phyloP scores from a whole-genome alignment of 2,797 vertebrate genomes.

The Paguma larvata region DNA sequence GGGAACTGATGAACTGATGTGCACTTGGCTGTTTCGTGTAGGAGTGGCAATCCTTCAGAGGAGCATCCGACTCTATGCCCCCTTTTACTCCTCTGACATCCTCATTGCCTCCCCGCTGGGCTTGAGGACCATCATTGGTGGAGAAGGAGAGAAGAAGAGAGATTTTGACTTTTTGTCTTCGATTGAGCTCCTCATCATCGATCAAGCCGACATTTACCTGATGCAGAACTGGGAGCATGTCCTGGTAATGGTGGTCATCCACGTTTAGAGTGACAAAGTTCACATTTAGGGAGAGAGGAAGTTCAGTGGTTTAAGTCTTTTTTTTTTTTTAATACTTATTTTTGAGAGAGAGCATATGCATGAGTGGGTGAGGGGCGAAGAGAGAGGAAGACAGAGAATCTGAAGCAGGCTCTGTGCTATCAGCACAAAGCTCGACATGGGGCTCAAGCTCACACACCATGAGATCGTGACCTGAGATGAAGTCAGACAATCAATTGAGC shows the following conservation, averaged over 20 bases:
- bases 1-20: background rate
- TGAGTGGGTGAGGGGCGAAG: no score
- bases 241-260: conserved; percentile 89
- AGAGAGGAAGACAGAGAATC: no score
- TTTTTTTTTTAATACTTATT: no score
- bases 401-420: no score
- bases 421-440: no score
- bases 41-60: conserved; percentile 95
- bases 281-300: background rate
- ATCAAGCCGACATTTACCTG: conserved; percentile 96
- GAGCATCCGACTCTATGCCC: conserved; percentile 95
- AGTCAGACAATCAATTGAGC: no score
- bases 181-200: conserved; percentile 95
- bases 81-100: conserved; percentile 98
- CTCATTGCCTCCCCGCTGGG: conserved; percentile 97
- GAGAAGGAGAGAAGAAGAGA: conserved; percentile 94
- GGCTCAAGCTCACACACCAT: no score
- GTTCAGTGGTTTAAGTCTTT: background rate
- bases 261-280: background rate
- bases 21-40: conserved; percentile 77
- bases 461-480: no score
- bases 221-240: conserved; percentile 99
- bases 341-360: no score
- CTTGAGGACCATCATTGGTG: conserved; percentile 95
- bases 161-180: conserved; percentile 98